A percentile compares a stretch with the other conserved stretches of the same genome.
These are phyloP conservation scores for Sarcophaga caerulescens DNA, from an alignment of 2,888 invertebrate species.

Conservation along the genomic window DNA sequence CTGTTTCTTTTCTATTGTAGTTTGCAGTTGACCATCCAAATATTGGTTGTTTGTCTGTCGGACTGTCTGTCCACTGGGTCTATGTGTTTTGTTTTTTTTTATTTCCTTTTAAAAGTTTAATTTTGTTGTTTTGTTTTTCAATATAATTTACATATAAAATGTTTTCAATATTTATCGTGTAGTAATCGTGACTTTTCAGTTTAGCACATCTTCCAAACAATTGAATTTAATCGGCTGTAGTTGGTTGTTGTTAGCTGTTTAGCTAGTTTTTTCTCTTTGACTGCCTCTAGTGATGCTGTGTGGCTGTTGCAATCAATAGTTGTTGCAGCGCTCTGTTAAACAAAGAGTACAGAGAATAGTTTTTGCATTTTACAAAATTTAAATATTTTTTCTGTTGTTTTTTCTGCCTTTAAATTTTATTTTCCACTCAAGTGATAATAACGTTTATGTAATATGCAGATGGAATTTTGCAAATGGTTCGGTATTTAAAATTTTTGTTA, in stretches of 20 bases:
- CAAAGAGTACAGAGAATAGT: slow-evolving; percentile 1
- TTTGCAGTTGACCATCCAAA: slow-evolving; percentile 28
- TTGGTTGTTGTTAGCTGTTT: neutral
- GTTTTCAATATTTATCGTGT: slow-evolving; percentile 62
- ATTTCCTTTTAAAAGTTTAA: neutral
- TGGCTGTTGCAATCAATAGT: slow-evolving; percentile 4
- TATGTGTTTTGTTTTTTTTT: slow-evolving; percentile 9
- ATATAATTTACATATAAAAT: slow-evolving; percentile 63
- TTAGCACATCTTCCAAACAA: slow-evolving; percentile 62
- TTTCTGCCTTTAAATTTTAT: neutral
- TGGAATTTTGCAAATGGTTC: neutral
- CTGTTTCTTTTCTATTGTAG: slow-evolving; percentile 36
- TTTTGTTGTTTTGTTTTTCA: slow-evolving; percentile 7
- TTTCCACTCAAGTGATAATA: slow-evolving; percentile 9
- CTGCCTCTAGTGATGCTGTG: slow-evolving; percentile 24
- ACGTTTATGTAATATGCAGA: neutral
- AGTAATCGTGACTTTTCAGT: slow-evolving; percentile 66
- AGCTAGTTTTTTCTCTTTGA: neutral
- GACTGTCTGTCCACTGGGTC: too few relatives aligned
- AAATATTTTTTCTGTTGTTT: slow-evolving; percentile 11
- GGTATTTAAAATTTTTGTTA: neutral
- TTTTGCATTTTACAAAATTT: slow-evolving; percentile 17
- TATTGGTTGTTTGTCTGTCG: neutral
- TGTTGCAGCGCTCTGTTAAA: slow-evolving; percentile 39
- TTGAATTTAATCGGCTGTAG: slow-evolving; percentile 33